Base-by-base conservation (phyloP, 2,113 vertebrate genomes). In the Donacobius atricapilla region DNA sequence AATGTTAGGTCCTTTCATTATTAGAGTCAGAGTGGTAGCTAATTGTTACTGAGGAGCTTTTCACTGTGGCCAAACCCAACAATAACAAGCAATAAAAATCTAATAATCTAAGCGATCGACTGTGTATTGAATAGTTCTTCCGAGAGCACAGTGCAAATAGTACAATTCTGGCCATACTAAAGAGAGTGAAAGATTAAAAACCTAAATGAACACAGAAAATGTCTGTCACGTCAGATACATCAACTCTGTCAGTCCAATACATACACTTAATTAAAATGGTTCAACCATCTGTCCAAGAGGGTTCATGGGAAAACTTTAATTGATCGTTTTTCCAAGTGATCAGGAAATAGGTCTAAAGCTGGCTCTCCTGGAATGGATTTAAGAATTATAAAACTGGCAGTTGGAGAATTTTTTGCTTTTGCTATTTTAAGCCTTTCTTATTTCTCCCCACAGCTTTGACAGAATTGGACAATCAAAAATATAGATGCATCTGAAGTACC, bases 241-340 rank as follows among this genome's bases (percentile, higher is more conserved):
- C 91, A 95, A 93, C 95, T 94, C 93, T 83, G 86, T 77, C 83
- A 90, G 90, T 91, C 96, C 96, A 96, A 92, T 96, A 75, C 83
- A 91, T 86, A 83, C 76, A 94, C 93, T 97, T 97, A 97, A 97
- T 98, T 97, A 97, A 97, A 96, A 94, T 88, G 90, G 92, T 73
- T 96, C 92, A 94, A 87, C 97, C 97, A 95, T 97, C 97, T 97
- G 97, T 96, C 94, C 95, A 81, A 93, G 73, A 89, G 92, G 79
- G 96, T 95, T 88, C 96, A 86, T 82, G 77, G 83, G 95, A 87
- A 94, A 96, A 89, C 93, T 95, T 89, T 84, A 94, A 96, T 94
- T 95, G 93, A 95, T 94, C 22, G 51, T 84, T 89, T 57, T 72
- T 83, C 68, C 54, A 51, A 27, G 54, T 1, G 20, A 86, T 82